Base-by-base conservation (phyloP, 2,888 invertebrate species). In the Leptopilina drosophilae region DNA sequence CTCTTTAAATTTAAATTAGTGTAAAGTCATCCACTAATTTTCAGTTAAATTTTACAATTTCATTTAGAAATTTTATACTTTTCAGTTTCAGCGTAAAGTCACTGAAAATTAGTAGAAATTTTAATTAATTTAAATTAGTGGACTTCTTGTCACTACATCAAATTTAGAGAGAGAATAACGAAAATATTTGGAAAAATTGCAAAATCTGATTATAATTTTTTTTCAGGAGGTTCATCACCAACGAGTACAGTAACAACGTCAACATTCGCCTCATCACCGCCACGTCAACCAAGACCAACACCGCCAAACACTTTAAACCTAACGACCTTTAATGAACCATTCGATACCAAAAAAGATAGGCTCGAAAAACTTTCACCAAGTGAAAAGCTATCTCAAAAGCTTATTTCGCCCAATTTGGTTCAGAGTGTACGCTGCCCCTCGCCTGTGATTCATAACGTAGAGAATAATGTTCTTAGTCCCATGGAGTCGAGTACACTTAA, bases 251-350 rank as follows among this genome's bases (percentile, higher is more conserved):
- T 86, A 91, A 93, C 86, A 87, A 93, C 84, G 92, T 94, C 89
- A 91, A 95, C 87, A 91, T 95, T 91, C 78, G 92, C 81, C 92
- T 94, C 89, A 92, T 95, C 86, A 92, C 94, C 90, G 78, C 90
- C 91, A 5, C 88, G 93, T 76, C 95, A 95, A 76, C 95, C 95
- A 40, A 93, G 96, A 88, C 97, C 97, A 1, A 96, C 96, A 85
- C 96, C 97, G 87, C 97, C 97, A 76, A 97, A 96, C 91, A 97
- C 97, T 59, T 92, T 97, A 82, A 97, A 96, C 92, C 94, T 97
- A 87, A 94, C 95, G 88, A 90, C 89, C 15, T 91, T 91, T 84
- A 91, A 91, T 84, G 91, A 91, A 81, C 91, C 91, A 0, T 80
- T 90, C 80, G 90, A 90, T 69, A 76, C 82, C n/a, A 88, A 86